Base-by-base conservation (phyloP, 2,113 vertebrate genomes). In the Microcebus ravelobensis region DNA sequence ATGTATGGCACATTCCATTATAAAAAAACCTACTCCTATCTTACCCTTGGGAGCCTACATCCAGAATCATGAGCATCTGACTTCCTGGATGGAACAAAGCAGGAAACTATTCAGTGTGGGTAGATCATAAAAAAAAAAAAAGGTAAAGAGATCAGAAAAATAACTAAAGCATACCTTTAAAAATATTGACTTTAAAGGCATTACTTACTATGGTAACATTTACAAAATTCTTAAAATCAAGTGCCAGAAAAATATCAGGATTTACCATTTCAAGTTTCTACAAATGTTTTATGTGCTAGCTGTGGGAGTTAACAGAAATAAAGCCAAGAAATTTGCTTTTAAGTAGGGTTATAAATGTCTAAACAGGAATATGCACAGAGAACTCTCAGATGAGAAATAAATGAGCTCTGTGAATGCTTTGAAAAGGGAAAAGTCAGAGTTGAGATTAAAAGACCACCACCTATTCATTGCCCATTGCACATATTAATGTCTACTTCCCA, bases 151-250 rank as follows among this genome's bases (percentile, higher is more conserved):
- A 55, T 59, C 42, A 95, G 61, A 65, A 92, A 94, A 92, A 87
- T 23, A 18, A 12, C 55, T 18, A 59, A 52, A 65, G 15, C 23
- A 57, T 70, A 65, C 20, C 14, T 91, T 70, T 70, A 45, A 65
- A 55, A 29, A 23, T 21, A 65, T 10, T 50, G 61, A 68, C 59
- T 71, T 97, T 81, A 34, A 96, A 96, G 57, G 34, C 63, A 90
- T 70, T 73, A 65, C 50, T 94, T 90, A 90, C 71, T 71, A 76
- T 34, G 59, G 61, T 45, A 92, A 86, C 34, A 52, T 68, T 70
- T 71, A 57, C 18, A 77, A 91, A 96, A 94, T 91, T 42, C 52
- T 90, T 85, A 93, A 96, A 94, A 81, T 59, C 82, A 77, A 92
- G 34, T 52, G 25, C 93, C 55, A 93, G 42, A 21, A 89, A 79